These are phyloP conservation scores for Cistogaster globosa DNA, from an alignment of 2,888 invertebrate genomes.

Conservation along the genomic window DNA sequence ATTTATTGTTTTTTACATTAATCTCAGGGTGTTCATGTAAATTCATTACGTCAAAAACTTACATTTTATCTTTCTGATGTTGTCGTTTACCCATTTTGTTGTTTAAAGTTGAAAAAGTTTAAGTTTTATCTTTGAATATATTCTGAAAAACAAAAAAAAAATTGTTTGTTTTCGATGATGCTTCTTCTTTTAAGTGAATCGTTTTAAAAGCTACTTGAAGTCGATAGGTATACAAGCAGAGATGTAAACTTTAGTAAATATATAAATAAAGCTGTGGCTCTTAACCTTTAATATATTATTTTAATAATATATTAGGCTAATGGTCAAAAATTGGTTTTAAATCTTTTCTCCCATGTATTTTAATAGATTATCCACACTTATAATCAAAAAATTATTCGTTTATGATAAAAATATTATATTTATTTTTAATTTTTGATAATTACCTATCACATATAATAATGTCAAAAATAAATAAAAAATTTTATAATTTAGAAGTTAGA, in stretches of 20 bases:
- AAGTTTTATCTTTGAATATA: neutral
- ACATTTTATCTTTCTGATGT: constrained; percentile 98
- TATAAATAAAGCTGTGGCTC: neutral
- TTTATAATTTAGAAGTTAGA: too few relatives aligned
- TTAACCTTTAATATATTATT: constrained; percentile 1
- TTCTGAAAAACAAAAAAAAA: constrained; percentile 7
- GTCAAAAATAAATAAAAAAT: too few relatives aligned
- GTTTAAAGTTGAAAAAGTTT: constrained; percentile 16
- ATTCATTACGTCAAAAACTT: constrained; percentile 77
- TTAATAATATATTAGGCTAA: too few relatives aligned
- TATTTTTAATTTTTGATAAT: too few relatives aligned
- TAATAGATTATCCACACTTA: too few relatives aligned
- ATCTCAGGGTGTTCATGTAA: neutral
- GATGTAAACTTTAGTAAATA: neutral
- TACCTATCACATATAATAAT: too few relatives aligned
- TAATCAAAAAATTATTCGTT: too few relatives aligned
- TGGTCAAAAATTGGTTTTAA: too few relatives aligned
- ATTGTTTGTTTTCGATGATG: constrained; percentile 46
- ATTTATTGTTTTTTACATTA: neutral
- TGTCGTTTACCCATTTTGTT: constrained; percentile 94
- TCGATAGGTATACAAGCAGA: constrained; percentile 1
- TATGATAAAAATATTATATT: too few relatives aligned
- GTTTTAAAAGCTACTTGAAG: neutral
- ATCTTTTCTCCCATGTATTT: too few relatives aligned
- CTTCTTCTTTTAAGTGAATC: constrained; percentile 38